phyloP scores from a whole-genome alignment of 2,888 invertebrate genomes.

The Zaprionus obscuricornis region DNA sequence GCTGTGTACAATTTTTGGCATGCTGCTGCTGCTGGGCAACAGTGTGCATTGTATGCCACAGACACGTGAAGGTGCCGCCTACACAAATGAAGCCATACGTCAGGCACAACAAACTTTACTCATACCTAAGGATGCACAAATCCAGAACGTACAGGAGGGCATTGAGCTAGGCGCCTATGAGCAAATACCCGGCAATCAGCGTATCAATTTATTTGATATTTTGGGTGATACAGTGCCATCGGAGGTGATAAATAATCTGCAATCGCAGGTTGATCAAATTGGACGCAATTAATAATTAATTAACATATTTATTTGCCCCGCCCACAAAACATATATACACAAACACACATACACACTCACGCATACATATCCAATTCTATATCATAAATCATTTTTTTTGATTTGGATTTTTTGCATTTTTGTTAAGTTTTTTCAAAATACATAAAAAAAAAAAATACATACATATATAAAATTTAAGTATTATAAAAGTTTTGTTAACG shows the following conservation, averaged over 20 bases:
- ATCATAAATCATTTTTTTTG: constrained; percentile 37
- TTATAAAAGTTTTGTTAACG: constrained; percentile 29
- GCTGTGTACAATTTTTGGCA: constrained; percentile 65
- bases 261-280: constrained; percentile 92
- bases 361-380: constrained; percentile 1
- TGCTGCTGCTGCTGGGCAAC: constrained; percentile 66
- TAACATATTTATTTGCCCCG: constrained; percentile 6
- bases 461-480: constrained; percentile 40
- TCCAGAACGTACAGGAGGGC: constrained; percentile 94
- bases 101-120: constrained; percentile 94
- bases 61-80: constrained; percentile 91
- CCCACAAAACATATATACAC: too few relatives aligned
- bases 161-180: constrained; percentile 94
- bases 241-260: constrained; percentile 94
- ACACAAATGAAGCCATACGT: constrained; percentile 93
- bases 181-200: constrained; percentile 93
- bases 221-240: constrained; percentile 93
- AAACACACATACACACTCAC: too few relatives aligned
- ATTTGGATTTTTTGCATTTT: constrained; percentile 55
- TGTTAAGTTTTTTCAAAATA: constrained; percentile 58
- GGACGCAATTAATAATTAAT: constrained; percentile 86
- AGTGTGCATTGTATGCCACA: constrained; percentile 83
- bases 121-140: constrained; percentile 93
- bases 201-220: constrained; percentile 92
- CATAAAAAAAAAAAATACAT: constrained; percentile 23